Percentiles rank a stretch among this genome's conserved stretches.
These are phyloP conservation scores for Drosophila leonis DNA, from an alignment of 2,888 invertebrate species.

Conservation along the genomic window DNA sequence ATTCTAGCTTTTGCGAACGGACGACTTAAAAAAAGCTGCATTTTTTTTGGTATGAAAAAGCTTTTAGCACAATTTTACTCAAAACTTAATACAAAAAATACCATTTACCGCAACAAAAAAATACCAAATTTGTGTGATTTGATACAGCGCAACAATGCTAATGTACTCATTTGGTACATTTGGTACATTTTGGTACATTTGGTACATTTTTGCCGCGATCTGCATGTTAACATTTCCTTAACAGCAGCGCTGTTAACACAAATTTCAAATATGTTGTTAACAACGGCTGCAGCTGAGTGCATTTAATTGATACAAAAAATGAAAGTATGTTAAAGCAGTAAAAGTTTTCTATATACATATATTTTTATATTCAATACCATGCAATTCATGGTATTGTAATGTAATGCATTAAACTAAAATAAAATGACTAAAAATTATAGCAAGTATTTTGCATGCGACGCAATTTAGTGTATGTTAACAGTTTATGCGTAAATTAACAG, in stretches of 20 bases:
- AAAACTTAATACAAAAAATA: neutral
- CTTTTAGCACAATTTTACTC: neutral
- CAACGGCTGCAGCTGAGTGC: neutral
- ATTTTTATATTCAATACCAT: neutral
- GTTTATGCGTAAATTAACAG: neutral
- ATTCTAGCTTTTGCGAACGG: neutral
- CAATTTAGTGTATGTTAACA: neutral
- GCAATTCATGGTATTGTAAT: too few relatives aligned
- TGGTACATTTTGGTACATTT: too few relatives aligned
- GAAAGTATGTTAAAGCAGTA: neutral
- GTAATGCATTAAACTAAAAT: too few relatives aligned
- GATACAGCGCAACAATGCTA: neutral
- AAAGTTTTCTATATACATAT: neutral
- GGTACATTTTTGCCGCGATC: neutral
- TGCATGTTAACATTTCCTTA: neutral
- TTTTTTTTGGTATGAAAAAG: too few relatives aligned
- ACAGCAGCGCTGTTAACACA: neutral
- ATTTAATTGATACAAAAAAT: neutral
- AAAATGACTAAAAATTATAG: too few relatives aligned
- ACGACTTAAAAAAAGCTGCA: neutral
- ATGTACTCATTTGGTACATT: slow-evolving; percentile 1
- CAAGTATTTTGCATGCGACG: neutral
- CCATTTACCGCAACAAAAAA: neutral
- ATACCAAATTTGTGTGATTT: neutral
- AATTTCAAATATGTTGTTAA: neutral